Evolutionary conservation across 1,140 invertebrate genomes (phyloP).

Genomic region (Idris sp.): DNA sequence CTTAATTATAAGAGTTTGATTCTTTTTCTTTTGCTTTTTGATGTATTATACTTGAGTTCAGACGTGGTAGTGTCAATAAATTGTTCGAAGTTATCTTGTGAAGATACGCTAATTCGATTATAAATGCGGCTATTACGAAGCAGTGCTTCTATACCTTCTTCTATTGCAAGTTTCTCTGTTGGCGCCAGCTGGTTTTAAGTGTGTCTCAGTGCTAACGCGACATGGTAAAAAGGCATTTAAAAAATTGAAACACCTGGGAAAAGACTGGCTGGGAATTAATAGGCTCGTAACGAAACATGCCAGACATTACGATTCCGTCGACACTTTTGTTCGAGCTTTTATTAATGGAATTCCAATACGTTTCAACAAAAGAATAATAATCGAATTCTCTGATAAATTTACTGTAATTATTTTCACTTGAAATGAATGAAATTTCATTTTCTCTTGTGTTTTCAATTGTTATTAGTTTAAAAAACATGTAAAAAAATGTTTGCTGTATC

Average conservation of each 20-base stretch:
- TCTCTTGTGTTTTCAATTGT: too few relatives aligned
- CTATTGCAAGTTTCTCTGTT: constrained; percentile 42
- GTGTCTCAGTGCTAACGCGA: constrained; percentile 50
- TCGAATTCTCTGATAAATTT: too few relatives aligned
- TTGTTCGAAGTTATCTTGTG: constrained; percentile 43
- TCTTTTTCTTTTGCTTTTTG: too few relatives aligned
- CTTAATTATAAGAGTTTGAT: too few relatives aligned
- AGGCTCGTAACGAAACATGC: constrained; percentile 20
- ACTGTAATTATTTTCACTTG: too few relatives aligned
- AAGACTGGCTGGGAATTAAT: constrained; percentile 43
- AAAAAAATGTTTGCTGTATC: too few relatives aligned
- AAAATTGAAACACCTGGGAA: constrained; percentile 55
- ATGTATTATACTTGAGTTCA: constrained; percentile 9
- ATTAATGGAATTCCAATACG: too few relatives aligned
- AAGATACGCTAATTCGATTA: constrained; percentile 62
- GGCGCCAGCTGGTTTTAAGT: constrained; percentile 57
- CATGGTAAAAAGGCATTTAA: constrained; percentile 48
- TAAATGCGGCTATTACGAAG: constrained; percentile 55
- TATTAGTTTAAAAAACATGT: too few relatives aligned
- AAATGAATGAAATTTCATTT: too few relatives aligned
- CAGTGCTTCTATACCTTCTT: constrained; percentile 34
- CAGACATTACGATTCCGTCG: constrained; percentile 12
- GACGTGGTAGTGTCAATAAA: constrained; percentile 42
- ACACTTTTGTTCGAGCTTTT: neutral
- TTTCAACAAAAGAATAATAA: too few relatives aligned